Evolutionary conservation across 2,797 vertebrate species (phyloP), one percentile per base, ranked within the genome.

Genomic region (Acrossocheilus fasciatus): DNA sequence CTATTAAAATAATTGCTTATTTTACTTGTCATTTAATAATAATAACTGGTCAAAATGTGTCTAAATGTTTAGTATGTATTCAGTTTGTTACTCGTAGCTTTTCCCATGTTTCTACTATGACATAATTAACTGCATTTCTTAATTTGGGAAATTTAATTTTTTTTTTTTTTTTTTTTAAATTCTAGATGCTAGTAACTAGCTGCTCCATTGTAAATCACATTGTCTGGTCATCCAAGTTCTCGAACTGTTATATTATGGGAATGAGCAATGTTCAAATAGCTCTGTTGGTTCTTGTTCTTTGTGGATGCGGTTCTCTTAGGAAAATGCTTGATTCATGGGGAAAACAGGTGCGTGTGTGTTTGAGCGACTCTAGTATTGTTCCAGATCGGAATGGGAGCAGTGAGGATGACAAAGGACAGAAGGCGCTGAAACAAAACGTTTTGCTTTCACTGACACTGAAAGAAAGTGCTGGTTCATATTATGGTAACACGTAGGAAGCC

Each of bases 381-480:
- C 93, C 93, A 93, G 95, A 93, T 94, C 91, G 89, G 92, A 73
- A 88, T 81, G 88, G 43, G 85, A 92, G 88, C 89, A 91, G 81
- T 81, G 73, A 70, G 62, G 64, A 54, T 73, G 92, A 95, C 95
- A 95, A 95, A 94, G 93, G 94, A 90, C 91, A 88, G 93, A 95
- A 95, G 94, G 92, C 89, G 92, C 90, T 91, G 88, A 75, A 91
- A 95, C 93, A 95, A 95, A 94, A 94, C 91, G 86, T 15, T 72
- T 70, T 81, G 69, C 74, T 93, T 93, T 94, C 93, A 92, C 81
- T 84, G 73, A 43, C 84, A 69, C 80, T 85, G 87, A 90, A 90
- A 82, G 95, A 96, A 95, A 94, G 89, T 95, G 93, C 95, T 95
- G 88, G 95, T 94, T 89, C 84, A 91, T 90, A 87, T 93, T 92